A percentile compares a stretch with the other conserved stretches of the same genome.
These are phyloP conservation scores for Hipparchia sbordonii DNA, from an alignment of 2,888 invertebrate genomes.

Conservation along the genomic window DNA sequence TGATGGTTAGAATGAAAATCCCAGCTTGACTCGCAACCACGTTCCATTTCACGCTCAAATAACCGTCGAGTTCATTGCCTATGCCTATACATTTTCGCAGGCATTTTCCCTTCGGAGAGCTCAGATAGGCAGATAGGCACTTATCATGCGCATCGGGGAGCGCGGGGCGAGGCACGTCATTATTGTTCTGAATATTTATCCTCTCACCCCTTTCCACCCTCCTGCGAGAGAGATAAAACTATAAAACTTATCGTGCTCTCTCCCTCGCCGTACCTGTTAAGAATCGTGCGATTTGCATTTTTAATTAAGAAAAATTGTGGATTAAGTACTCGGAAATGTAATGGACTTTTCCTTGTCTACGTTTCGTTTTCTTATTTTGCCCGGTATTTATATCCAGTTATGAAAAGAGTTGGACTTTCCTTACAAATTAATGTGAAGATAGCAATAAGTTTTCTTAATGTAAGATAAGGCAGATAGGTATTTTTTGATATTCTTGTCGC, in stretches of 20 bases:
- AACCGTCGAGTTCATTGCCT: background rate
- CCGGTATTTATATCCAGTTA: background rate
- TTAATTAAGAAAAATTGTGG: slow-evolving; percentile 29
- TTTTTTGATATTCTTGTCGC: background rate
- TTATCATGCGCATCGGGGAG: slow-evolving; percentile 36
- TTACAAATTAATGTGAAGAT: slow-evolving; percentile 2
- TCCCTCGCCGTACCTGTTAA: slow-evolving; percentile 23
- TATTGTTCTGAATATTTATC: slow-evolving; percentile 43
- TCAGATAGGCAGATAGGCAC: slow-evolving; percentile 29
- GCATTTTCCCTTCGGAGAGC: slow-evolving; percentile 25
- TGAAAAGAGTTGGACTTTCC: slow-evolving; percentile 7
- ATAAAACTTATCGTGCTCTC: background rate
- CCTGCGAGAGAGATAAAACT: slow-evolving; percentile 18
- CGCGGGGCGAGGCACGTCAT: slow-evolving; percentile 32
- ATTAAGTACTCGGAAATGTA: slow-evolving; percentile 10
- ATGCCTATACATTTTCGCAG: slow-evolving; percentile 4
- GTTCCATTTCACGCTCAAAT: slow-evolving; percentile 8
- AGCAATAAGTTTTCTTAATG: slow-evolving; percentile 8
- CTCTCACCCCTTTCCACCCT: slow-evolving; percentile 29
- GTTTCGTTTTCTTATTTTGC: slow-evolving; percentile 5
- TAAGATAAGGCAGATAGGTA: background rate
- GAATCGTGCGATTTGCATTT: slow-evolving; percentile 32
- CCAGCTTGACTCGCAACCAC: background rate
- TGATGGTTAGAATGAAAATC: background rate
- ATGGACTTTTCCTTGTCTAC: slow-evolving; percentile 1